These are phyloP conservation scores for Pseudotriccus pelzelni DNA, from an alignment of 2,797 vertebrate genomes.

Conservation along the genomic window DNA sequence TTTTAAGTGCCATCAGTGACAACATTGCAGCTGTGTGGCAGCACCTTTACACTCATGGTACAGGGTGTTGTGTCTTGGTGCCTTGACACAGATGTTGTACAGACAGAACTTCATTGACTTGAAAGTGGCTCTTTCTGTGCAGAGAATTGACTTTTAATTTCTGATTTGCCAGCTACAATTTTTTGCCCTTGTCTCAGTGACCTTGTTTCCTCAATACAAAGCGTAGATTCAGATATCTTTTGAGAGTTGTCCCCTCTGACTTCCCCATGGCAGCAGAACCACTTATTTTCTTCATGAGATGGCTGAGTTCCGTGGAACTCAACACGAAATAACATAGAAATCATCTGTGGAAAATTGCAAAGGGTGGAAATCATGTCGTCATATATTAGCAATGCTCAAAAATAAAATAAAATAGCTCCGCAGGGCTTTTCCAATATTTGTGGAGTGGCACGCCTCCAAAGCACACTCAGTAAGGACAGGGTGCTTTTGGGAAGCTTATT, in stretches of 20 bases:
- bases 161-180: background rate
- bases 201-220: background rate
- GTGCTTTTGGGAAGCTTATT: slow-evolving; percentile 35
- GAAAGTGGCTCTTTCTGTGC: background rate
- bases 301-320: background rate
- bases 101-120: background rate
- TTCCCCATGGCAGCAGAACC: background rate
- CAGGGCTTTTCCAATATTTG: slow-evolving; percentile 57
- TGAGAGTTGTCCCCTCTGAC: background rate
- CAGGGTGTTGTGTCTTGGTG: background rate
- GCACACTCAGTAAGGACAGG: slow-evolving; percentile 29
- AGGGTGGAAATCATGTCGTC: background rate
- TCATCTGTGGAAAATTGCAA: slow-evolving; percentile 43
- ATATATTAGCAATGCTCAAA: slow-evolving; percentile 42
- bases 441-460: slow-evolving; percentile 53
- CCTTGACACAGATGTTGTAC: background rate
- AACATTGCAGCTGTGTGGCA: background rate
- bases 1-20: background rate
- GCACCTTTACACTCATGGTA: background rate
- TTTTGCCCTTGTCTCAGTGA: background rate
- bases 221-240: background rate
- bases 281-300: background rate
- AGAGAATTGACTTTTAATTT: slow-evolving; percentile 14
- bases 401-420: slow-evolving; percentile 39
- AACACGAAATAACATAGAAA: slow-evolving; percentile 20